phyloP scores from a whole-genome alignment of 2,888 invertebrate genomes.

The Drosophila quasianomalipes region DNA sequence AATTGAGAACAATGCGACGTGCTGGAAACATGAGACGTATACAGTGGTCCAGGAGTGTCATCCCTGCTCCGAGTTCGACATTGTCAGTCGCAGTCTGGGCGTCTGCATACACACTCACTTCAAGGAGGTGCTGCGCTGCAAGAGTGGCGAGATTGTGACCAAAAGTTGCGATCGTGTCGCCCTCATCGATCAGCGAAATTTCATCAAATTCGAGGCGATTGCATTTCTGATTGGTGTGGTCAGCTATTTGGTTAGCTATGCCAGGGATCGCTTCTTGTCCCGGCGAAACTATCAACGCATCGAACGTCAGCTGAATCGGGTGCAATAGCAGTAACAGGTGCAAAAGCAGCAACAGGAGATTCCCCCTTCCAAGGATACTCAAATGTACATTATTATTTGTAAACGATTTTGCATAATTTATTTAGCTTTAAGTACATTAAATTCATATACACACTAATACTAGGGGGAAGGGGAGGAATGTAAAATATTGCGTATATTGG shows the following conservation, averaged over 20 bases:
- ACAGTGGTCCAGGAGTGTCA: slow-evolving; percentile 91
- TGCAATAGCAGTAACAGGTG: slow-evolving; percentile 74
- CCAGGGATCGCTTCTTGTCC: slow-evolving; percentile 80
- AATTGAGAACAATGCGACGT: slow-evolving; percentile 92
- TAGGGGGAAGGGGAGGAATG: slow-evolving; percentile 47
- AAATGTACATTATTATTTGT: slow-evolving; percentile 54
- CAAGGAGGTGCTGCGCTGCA: slow-evolving; percentile 93
- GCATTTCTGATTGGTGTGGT: slow-evolving; percentile 80
- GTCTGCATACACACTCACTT: slow-evolving; percentile 93
- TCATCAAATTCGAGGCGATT: slow-evolving; percentile 85
- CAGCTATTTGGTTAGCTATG: slow-evolving; percentile 80
- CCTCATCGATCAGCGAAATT: slow-evolving; percentile 93
- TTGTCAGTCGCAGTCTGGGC: slow-evolving; percentile 92
- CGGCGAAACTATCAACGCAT: slow-evolving; percentile 80
- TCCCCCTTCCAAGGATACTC: slow-evolving; percentile 61
- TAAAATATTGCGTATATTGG: slow-evolving; percentile 53
- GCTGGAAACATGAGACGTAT: slow-evolving; percentile 91
- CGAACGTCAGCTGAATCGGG: slow-evolving; percentile 82
- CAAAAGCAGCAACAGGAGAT: not conserved
- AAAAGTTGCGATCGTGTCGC: slow-evolving; percentile 95
- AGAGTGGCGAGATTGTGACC: slow-evolving; percentile 92
- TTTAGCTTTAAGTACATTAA: slow-evolving; percentile 75
- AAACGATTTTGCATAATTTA: slow-evolving; percentile 70
- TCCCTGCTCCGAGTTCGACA: slow-evolving; percentile 95
- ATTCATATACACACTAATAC: slow-evolving; percentile 67